phyloP scores from a whole-genome alignment of 2,888 invertebrate genomes.

The Drosophila barbarae region DNA sequence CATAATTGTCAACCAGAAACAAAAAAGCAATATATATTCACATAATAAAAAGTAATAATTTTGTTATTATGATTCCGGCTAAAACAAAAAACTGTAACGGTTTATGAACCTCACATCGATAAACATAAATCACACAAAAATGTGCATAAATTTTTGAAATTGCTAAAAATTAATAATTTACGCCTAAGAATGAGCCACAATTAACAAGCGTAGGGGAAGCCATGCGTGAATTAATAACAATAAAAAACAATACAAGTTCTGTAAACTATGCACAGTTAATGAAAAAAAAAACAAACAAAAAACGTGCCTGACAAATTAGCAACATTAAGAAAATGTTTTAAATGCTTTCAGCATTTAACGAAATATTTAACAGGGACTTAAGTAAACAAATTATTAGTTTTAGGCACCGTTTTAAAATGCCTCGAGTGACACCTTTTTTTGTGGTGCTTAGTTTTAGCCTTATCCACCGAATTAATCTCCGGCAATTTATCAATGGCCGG shows the following conservation, averaged over 20 bases:
- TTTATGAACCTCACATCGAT: slow-evolving; percentile 47
- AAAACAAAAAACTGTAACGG: slow-evolving; percentile 69
- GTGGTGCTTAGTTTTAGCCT: slow-evolving; percentile 8
- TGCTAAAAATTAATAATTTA: slow-evolving; percentile 51
- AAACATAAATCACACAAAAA: slow-evolving; percentile 59
- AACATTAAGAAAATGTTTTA: slow-evolving; percentile 40
- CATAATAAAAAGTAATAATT: slow-evolving; percentile 20
- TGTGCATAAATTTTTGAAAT: slow-evolving; percentile 49
- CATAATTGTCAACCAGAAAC: slow-evolving; percentile 30
- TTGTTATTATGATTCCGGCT: slow-evolving; percentile 30
- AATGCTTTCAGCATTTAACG: slow-evolving; percentile 32
- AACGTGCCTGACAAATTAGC: slow-evolving; percentile 54
- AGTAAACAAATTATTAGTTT: slow-evolving; percentile 27
- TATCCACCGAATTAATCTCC: slow-evolving; percentile 51
- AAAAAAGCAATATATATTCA: slow-evolving; percentile 15
- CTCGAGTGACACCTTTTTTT: slow-evolving; percentile 47
- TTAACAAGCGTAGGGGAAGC: slow-evolving; percentile 43
- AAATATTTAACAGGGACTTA: slow-evolving; percentile 20
- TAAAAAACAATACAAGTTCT: slow-evolving; percentile 36
- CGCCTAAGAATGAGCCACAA: slow-evolving; percentile 47
- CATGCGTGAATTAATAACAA: slow-evolving; percentile 28
- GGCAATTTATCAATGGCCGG: slow-evolving; percentile 51
- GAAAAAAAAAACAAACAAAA: slow-evolving; percentile 20
- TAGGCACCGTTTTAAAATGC: slow-evolving; percentile 60
- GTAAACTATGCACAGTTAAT: slow-evolving; percentile 28